Base-by-base conservation (phyloP, 1,140 invertebrate genomes). In the Batillaria attramentaria region DNA sequence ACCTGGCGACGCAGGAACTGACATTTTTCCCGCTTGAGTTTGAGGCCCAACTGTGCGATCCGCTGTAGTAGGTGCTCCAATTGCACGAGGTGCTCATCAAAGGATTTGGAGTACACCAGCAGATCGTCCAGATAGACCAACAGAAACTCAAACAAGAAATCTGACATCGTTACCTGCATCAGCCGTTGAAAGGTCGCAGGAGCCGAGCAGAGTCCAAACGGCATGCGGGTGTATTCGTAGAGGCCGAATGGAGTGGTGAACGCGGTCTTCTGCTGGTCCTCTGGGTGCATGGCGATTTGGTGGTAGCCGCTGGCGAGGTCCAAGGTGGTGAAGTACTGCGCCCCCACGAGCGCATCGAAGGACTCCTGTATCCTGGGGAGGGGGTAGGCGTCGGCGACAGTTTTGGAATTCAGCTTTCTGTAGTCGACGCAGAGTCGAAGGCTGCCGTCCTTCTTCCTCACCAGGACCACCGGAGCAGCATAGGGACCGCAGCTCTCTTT, bases 61-160 rank as follows among this genome's bases (percentile, higher is more conserved):
- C 69, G 77, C 76, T 84, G 75, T 8, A 85, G 54, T 41, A 84
- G 82, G 18, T 84, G 50, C 37, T 85, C 79, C 24, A 89, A 66
- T 37, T 75, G 42, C 42, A 81, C 46, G 10, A 86, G 24, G 69
- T 81, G 77, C 43, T 81, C 80, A 42, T 83, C 79, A 74, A 84
- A 81, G n/a, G 80, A 72, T 66, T 62, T 77, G 42, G 79, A 77
- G 5, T 69, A 69, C 16, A 69, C 16, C 28, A 69, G 16, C 1
- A 69, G 66, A 6, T 69, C 57, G 35, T 69, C 66, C 16, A 69
- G 66, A 28, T 69, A 69, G 33, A 69, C 66, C 33, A 69, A 41
- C 1, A 69, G 66, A 39, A 69, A 69, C 16, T 35, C 20, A 28
- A 69, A 69, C 39, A 69, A 2, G 16, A 69, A 42, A 37, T 69